phyloP scores from a whole-genome alignment of 2,113 vertebrate species.

The Burhinus oedicnemus region DNA sequence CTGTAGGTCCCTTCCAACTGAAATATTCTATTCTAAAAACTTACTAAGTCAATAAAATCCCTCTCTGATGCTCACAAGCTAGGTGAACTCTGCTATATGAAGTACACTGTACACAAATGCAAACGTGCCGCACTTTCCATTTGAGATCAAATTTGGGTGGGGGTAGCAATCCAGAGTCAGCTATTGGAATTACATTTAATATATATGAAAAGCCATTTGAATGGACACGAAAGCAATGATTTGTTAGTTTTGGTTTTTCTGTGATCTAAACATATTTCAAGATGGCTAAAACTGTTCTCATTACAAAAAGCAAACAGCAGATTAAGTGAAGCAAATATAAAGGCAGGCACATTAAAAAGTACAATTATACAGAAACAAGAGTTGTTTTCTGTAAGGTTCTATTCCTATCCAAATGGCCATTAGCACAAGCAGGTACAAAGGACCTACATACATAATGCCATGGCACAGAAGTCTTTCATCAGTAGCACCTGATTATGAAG shows the following conservation, averaged over 20 bases:
- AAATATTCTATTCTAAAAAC: not conserved
- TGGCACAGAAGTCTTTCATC: not conserved
- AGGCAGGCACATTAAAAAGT: not conserved
- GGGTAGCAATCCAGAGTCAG: not conserved
- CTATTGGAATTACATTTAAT: not conserved
- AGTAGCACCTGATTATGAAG: conserved; percentile 12
- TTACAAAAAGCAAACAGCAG: not conserved
- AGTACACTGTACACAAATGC: not conserved
- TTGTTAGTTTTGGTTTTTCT: not conserved
- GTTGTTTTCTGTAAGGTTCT: not conserved
- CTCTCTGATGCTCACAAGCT: not conserved
- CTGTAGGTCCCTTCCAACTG: not conserved
- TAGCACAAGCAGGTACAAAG: conserved; percentile 6
- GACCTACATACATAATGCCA: not conserved
- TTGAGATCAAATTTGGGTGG: not conserved
- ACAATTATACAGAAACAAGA: not conserved
- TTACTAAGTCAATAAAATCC: not conserved
- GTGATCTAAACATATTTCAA: not conserved
- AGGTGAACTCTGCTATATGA: not conserved
- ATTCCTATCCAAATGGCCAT: not conserved
- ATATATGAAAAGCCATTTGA: not conserved
- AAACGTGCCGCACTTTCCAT: not conserved
- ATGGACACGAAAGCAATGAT: not conserved
- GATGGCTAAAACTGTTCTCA: not conserved
- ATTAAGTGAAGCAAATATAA: conserved; percentile 8